These are phyloP conservation scores for Vespertilio murinus DNA, from an alignment of 2,797 vertebrate genomes.

Conservation along the genomic window DNA sequence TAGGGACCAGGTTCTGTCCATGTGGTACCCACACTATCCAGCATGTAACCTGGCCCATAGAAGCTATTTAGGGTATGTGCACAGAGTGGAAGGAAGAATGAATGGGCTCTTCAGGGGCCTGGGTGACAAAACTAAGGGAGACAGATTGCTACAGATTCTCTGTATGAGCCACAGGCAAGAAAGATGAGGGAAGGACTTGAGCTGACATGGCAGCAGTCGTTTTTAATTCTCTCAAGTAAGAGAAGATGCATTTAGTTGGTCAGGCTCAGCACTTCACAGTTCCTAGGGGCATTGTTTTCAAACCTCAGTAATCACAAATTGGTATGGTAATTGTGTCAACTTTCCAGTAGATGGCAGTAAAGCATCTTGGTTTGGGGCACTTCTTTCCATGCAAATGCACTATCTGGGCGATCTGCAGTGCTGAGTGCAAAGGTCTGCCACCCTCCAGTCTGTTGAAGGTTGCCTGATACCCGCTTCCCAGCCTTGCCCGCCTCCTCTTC, in stretches of 20 bases:
- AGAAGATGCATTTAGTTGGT: not conserved
- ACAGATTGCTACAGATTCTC: not conserved
- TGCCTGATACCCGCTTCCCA: not conserved
- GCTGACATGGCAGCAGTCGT: not conserved
- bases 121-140: not conserved
- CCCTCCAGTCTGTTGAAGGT: not conserved
- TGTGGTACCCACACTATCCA: not conserved
- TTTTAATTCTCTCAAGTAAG: not conserved
- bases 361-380: slow-evolving; percentile 5
- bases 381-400: not conserved
- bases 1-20: not conserved
- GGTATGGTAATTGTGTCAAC: not conserved
- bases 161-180: not conserved
- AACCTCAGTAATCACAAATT: not conserved
- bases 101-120: not conserved
- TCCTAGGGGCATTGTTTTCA: not conserved
- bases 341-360: slow-evolving; percentile 73
- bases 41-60: not conserved
- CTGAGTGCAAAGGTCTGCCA: not conserved
- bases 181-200: not conserved
- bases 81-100: not conserved
- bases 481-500: not conserved
- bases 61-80: not conserved
- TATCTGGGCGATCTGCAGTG: not conserved
- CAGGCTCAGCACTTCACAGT: not conserved